Evolutionary conservation across 35 echinoderm and acorn worm genomes (phyloP).

Genomic region (Apostichopus japonicus): DNA sequence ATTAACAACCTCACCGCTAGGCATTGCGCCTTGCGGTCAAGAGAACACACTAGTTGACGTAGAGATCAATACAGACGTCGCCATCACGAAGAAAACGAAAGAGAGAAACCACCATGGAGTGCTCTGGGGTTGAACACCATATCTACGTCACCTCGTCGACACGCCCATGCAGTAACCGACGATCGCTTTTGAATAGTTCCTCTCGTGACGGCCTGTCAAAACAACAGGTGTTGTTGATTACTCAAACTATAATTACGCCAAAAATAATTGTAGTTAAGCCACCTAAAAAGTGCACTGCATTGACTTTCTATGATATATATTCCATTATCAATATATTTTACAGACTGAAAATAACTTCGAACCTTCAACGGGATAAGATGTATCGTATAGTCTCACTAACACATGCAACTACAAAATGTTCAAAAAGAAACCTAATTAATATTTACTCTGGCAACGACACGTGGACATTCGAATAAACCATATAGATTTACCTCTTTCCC

Average conservation of each 20-base stretch:
- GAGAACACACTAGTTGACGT: not conserved
- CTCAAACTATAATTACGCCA: not conserved
- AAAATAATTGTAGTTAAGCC: too few relatives aligned
- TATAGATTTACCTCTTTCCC: too few relatives aligned
- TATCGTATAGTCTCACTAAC: too few relatives aligned
- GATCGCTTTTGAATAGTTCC: not conserved
- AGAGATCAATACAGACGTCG: not conserved
- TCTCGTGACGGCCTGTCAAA: not conserved
- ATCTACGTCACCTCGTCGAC: not conserved
- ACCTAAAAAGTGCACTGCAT: too few relatives aligned
- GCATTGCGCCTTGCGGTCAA: constrained; percentile 35
- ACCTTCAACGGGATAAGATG: too few relatives aligned
- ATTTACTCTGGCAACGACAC: too few relatives aligned
- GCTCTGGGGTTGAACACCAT: constrained; percentile 8
- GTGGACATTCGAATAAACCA: too few relatives aligned
- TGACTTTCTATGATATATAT: too few relatives aligned
- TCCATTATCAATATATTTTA: too few relatives aligned
- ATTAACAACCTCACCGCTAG: constrained; percentile 4
- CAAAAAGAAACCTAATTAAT: too few relatives aligned
- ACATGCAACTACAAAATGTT: too few relatives aligned
- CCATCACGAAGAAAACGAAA: not conserved
- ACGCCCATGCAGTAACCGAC: not conserved
- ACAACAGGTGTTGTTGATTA: not conserved
- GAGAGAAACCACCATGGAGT: not conserved
- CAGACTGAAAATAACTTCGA: too few relatives aligned